Conservation (phyloP, 1,140 invertebrate genomes). For the Berghia stephanieae region DNA sequence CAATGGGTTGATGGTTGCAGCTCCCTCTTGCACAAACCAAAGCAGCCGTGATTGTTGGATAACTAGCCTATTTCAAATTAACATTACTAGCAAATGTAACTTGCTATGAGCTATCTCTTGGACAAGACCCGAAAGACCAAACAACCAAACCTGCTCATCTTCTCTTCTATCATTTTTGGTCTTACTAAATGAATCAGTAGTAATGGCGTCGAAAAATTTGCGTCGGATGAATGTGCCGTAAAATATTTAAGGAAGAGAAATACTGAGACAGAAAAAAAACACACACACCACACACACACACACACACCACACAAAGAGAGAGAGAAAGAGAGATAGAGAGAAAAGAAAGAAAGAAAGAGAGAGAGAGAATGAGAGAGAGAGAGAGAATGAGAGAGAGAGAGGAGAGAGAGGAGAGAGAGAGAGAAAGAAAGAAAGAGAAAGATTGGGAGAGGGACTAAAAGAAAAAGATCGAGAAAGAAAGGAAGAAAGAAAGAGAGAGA, state of each 20-base stretch:
- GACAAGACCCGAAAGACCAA: no score
- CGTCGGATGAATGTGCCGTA: no score
- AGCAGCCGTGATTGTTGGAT: no score
- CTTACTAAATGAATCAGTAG: background rate
- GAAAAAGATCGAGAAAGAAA: background rate
- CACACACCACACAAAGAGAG: conserved; percentile 18
- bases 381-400: no score
- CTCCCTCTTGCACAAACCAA: no score
- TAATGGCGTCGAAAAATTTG: background rate
- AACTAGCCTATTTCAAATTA: no score
- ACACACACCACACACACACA: conserved; percentile 29
- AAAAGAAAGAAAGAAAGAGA: background rate
- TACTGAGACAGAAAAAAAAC: background rate
- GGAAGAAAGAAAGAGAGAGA: background rate
- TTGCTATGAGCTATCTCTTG: no score
- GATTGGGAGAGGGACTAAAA: background rate
- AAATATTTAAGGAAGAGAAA: no score
- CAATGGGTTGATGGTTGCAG: no score
- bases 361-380: background rate
- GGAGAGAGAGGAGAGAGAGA: background rate
- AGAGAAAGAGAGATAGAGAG: background rate
- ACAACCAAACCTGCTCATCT: background rate
- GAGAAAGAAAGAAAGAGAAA: conserved; percentile 10
- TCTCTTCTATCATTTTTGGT: no score
- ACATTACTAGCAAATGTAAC: no score